Conservation (phyloP, 2,797 vertebrate genomes). For the Pogonophryne albipinna region DNA sequence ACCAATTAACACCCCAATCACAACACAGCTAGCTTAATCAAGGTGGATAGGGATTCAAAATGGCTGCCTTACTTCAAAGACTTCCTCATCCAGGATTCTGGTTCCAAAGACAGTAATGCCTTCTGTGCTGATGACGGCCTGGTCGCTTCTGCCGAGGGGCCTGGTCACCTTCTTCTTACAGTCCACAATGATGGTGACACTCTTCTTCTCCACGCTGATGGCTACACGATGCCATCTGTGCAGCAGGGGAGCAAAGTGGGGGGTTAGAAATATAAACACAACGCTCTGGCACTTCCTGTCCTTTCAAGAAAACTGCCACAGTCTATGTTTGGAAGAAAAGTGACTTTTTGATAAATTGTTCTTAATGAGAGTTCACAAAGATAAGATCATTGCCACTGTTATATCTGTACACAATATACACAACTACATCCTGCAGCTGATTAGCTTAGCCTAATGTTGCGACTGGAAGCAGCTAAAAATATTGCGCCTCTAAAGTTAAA, state of each 20-base stretch:
- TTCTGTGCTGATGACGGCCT: slow-evolving; percentile 90
- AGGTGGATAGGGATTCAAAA: neutral
- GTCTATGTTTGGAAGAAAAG: neutral
- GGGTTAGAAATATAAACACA: slow-evolving; percentile 6
- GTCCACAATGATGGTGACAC: slow-evolving; percentile 95
- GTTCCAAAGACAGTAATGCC: slow-evolving; percentile 97
- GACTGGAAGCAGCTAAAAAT: neutral
- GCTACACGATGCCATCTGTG: slow-evolving; percentile 97
- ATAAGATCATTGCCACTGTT: neutral
- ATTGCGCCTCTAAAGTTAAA: neutral
- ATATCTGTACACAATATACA: neutral
- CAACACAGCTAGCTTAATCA: neutral
- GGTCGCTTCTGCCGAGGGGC: slow-evolving; percentile 90
- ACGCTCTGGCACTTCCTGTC: neutral
- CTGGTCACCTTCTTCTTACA: slow-evolving; percentile 95
- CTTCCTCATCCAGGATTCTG: slow-evolving; percentile 96
- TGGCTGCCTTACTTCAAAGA: slow-evolving; percentile 91
- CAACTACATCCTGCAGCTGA: neutral
- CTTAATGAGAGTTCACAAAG: neutral
- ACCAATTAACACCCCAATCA: neutral
- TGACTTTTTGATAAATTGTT: neutral
- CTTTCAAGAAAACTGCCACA: neutral
- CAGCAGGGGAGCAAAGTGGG: slow-evolving; percentile 3
- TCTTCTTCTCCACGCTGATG: slow-evolving; percentile 96
- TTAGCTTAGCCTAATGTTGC: neutral